Evolutionary conservation across 2,113 vertebrate genomes (phyloP).

Genomic region (Silurus asotus): DNA sequence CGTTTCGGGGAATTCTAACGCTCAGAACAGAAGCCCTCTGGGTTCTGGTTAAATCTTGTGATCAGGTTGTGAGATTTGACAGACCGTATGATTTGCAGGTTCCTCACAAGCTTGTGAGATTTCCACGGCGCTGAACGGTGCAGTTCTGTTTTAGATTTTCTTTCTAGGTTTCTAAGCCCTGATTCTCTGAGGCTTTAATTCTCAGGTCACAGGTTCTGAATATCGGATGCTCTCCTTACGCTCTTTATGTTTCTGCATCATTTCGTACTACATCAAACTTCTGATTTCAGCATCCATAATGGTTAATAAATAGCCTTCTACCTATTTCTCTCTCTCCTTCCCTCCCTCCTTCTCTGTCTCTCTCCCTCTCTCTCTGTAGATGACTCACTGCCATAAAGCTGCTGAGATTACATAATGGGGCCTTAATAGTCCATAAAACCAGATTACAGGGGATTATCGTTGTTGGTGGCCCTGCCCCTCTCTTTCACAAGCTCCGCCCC

Average conservation of each 20-base stretch:
- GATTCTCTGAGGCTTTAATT: neutral
- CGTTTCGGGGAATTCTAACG: neutral
- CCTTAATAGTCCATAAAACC: constrained; percentile 78
- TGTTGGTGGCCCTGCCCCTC: constrained; percentile 43
- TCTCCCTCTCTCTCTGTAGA: constrained; percentile 54
- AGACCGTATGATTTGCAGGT: neutral
- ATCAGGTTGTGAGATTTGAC: neutral
- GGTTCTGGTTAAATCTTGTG: neutral
- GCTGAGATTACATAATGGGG: constrained; percentile 73
- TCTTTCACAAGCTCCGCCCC: constrained; percentile 57
- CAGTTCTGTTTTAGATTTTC: neutral
- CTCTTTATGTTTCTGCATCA: neutral
- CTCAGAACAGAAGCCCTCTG: neutral
- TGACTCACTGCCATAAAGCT: constrained; percentile 63
- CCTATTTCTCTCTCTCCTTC: constrained; percentile 1
- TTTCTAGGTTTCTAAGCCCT: neutral
- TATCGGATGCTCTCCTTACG: neutral
- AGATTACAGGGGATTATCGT: constrained; percentile 76
- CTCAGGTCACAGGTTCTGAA: neutral
- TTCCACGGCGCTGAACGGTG: neutral
- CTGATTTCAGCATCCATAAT: neutral
- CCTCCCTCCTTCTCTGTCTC: constrained; percentile 59
- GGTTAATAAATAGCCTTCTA: neutral
- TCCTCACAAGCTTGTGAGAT: neutral
- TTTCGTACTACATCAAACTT: neutral